Conservation (phyloP, 2,888 invertebrate species). For the Andrena chrysosceles region DNA sequence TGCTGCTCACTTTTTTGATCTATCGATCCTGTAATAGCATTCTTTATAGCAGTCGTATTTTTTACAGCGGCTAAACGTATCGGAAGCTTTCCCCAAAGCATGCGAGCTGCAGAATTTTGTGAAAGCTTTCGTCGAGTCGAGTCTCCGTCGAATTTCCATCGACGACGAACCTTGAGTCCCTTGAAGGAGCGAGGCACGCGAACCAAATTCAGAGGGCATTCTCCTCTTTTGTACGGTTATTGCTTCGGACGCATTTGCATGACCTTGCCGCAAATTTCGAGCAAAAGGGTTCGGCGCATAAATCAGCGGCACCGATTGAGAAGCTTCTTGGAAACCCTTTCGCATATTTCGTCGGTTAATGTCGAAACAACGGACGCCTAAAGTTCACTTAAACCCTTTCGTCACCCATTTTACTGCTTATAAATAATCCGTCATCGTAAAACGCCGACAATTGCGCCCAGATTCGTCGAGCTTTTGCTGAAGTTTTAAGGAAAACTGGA, state of each 20-base stretch:
- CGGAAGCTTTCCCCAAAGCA: neutral
- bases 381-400: neutral
- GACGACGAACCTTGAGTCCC: constrained; percentile 8
- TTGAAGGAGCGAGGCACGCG: constrained; percentile 49
- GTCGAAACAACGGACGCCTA: neutral
- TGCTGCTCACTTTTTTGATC: constrained; percentile 20
- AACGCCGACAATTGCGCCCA: neutral
- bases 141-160: constrained; percentile 35
- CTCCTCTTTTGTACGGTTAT: constrained; percentile 59
- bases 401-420: neutral
- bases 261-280: constrained; percentile 78
- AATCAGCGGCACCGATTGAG: constrained; percentile 72
- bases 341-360: constrained; percentile 13
- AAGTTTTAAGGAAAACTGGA: too few relatives aligned
- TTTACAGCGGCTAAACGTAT: neutral
- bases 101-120: neutral
- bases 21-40: constrained; percentile 5
- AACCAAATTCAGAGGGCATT: constrained; percentile 66
- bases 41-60: neutral
- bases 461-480: neutral
- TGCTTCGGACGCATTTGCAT: constrained; percentile 62
- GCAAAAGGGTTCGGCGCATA: constrained; percentile 79
- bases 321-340: constrained; percentile 26
- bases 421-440: neutral
- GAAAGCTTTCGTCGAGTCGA: constrained; percentile 8